These are phyloP conservation scores for Dasyornis broadbenti DNA, from an alignment of 2,113 vertebrate genomes.

Conservation along the genomic window DNA sequence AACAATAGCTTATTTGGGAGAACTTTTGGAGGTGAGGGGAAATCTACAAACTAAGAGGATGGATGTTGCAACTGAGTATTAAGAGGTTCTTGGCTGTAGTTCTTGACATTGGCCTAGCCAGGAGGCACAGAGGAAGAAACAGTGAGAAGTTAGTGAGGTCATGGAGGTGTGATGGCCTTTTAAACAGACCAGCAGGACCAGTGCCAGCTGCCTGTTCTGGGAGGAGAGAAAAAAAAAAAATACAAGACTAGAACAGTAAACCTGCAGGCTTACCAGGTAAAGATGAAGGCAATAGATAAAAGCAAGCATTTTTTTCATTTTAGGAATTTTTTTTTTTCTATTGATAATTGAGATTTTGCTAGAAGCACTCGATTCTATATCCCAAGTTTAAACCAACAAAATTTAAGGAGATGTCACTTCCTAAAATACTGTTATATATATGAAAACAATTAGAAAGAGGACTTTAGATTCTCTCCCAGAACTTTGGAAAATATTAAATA, in stretches of 20 bases:
- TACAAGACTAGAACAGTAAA: neutral
- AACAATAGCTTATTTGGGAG: neutral
- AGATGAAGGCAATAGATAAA: neutral
- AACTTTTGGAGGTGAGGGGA: neutral
- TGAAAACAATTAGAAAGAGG: neutral
- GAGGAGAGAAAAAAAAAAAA: neutral
- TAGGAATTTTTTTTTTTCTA: neutral
- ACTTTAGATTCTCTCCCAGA: neutral
- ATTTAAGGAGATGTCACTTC: neutral
- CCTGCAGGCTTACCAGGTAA: neutral
- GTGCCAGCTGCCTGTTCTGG: neutral
- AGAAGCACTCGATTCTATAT: neutral
- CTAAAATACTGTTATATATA: neutral
- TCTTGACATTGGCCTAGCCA: neutral
- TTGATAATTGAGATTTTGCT: neutral
- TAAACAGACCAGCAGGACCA: neutral
- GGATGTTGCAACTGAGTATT: neutral
- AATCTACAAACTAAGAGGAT: neutral
- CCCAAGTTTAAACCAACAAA: neutral
- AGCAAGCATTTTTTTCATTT: fast-evolving
- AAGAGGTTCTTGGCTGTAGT: neutral
- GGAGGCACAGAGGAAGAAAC: neutral
- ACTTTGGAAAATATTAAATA: neutral
- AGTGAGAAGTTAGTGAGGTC: neutral
- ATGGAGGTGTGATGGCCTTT: neutral